Base-by-base conservation (phyloP, 2,797 vertebrate genomes). In the Argentina silus region DNA sequence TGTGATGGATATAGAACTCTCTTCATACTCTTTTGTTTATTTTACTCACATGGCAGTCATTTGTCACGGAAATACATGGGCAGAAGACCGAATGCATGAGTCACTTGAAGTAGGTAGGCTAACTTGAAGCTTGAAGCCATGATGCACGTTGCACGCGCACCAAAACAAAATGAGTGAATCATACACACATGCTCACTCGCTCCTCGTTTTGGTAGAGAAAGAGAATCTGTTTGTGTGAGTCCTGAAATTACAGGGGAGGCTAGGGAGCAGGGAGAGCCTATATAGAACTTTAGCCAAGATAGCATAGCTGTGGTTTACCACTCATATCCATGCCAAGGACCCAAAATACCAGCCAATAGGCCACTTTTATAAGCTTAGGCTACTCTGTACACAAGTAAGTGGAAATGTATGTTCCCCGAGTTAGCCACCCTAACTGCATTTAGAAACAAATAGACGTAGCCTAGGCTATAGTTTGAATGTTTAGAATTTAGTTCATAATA, bases 271-370 rank as follows among this genome's bases (percentile, higher is more conserved):
- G 56, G 86, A 89, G 87, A 90, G 90, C 87, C 85, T 90, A 77
- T 87, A 85, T 79, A 91, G 84, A 88, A 87, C 85, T 83, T 83
- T 88, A 90, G 90, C 84, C 90, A 88, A 90, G 91, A 92, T 91
- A 93, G 90, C 91, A 93, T 92, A 90, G 87, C 90, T 91, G 91
- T 88, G 92, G 92, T 83, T 88, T 85, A 94, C 91, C 91, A 77
- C 90, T 90, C 76, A 73, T 78, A 87, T 89, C 87, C 79, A 86
- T 89, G 90, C 91, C 91, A 91, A 75, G 83, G 84, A 86, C 88
- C 84, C 66, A 90, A 92, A 93, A 93, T 90, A 93, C 90, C 88
- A 89, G 88, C 86, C 86, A 91, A 82, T 67, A 80, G 80, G 83
- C 76, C 88, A 81, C 89, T 91, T 90, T 90, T 85, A 86, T 81